Percentiles rank a stretch among this genome's conserved stretches.
These are phyloP conservation scores for Myotis findleyi DNA, from an alignment of 2,797 vertebrate species.

Conservation along the genomic window DNA sequence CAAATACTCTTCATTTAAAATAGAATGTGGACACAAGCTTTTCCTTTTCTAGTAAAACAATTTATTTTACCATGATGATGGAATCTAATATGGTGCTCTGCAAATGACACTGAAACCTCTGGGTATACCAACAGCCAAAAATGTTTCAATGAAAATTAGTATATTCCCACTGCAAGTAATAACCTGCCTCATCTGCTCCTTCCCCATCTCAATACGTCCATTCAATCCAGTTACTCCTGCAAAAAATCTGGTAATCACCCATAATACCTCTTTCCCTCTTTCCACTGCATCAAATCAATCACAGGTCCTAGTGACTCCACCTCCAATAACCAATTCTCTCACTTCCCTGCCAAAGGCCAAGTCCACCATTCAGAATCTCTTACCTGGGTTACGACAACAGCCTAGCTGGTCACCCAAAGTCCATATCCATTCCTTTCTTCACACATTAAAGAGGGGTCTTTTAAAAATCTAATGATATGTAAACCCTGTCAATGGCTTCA, in stretches of 20 bases:
- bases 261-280: neutral
- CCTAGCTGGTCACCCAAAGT: neutral
- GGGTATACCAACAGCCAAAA: neutral
- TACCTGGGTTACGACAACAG: neutral
- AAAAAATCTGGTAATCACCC: neutral
- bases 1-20: conserved; percentile 26
- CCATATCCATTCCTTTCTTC: neutral
- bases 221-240: neutral
- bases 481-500: neutral
- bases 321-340: neutral
- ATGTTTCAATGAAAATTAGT: conserved; percentile 17
- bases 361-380: neutral
- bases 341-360: neutral
- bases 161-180: neutral
- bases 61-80: neutral
- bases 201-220: neutral
- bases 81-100: neutral
- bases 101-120: conserved; percentile 6
- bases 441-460: neutral
- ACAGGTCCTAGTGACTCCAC: neutral
- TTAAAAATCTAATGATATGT: neutral
- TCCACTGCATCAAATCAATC: neutral
- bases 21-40: neutral
- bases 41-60: conserved; percentile 27
- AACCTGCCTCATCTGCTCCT: neutral